phyloP scores from a whole-genome alignment of 1,140 invertebrate species.

The Nomia melanderi region DNA sequence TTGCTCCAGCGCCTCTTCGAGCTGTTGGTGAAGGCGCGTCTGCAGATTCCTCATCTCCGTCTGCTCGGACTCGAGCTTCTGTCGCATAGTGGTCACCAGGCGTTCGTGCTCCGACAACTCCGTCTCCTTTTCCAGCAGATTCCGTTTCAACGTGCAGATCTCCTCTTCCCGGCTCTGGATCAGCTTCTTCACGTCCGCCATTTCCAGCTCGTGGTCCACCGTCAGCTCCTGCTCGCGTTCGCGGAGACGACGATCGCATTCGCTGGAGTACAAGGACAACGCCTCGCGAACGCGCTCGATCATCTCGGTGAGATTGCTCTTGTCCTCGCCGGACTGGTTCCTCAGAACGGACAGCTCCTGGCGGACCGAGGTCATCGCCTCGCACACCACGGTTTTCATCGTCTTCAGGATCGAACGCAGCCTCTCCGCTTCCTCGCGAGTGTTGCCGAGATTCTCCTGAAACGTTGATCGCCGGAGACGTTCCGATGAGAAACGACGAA shows the following conservation, averaged over 20 bases:
- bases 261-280: slow-evolving; percentile 80
- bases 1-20: slow-evolving; percentile 74
- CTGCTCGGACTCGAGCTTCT: slow-evolving; percentile 77
- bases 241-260: slow-evolving; percentile 81
- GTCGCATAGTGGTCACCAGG: slow-evolving; percentile 68
- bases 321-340: slow-evolving; percentile 80
- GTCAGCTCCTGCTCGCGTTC: slow-evolving; percentile 83
- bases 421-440: slow-evolving; percentile 77
- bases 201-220: slow-evolving; percentile 85
- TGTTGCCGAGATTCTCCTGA: slow-evolving; percentile 79
- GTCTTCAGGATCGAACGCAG: slow-evolving; percentile 70
- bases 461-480: slow-evolving; percentile 53
- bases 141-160: slow-evolving; percentile 77
- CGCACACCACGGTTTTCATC: slow-evolving; percentile 69
- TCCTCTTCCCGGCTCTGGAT: slow-evolving; percentile 82
- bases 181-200: slow-evolving; percentile 83
- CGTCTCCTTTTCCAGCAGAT: slow-evolving; percentile 71
- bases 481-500: slow-evolving; percentile 3
- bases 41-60: slow-evolving; percentile 69
- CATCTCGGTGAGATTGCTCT: slow-evolving; percentile 80
- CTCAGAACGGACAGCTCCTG: slow-evolving; percentile 83
- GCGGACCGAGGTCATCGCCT: slow-evolving; percentile 83
- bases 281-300: slow-evolving; percentile 82
- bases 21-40: slow-evolving; percentile 58
- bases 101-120: slow-evolving; percentile 70